A percentile compares a stretch with the other conserved stretches of the same genome.
Conservation (phyloP, 2,113 vertebrate species). For the Xerus inauris region DNA sequence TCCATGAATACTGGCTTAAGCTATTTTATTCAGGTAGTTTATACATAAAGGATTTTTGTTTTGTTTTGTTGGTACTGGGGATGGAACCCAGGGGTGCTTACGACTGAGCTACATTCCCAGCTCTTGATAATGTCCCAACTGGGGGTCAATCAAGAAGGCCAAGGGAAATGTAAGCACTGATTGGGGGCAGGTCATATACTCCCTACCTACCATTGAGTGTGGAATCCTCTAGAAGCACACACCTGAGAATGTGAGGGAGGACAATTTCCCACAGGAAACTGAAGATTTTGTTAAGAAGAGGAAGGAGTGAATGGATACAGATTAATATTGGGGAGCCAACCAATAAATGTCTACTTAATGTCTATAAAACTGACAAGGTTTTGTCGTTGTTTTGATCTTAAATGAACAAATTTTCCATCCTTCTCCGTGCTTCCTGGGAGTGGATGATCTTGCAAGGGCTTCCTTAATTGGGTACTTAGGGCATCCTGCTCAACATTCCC, state of each 20-base stretch:
- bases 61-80: too few species aligned
- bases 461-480: conserved; percentile 54
- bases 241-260: not conserved
- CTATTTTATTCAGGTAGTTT: not conserved
- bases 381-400: conserved; percentile 56
- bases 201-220: not conserved
- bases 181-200: not conserved
- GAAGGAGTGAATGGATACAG: not conserved
- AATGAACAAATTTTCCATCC: conserved; percentile 35
- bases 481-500: conserved; percentile 15
- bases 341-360: not conserved
- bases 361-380: not conserved
- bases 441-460: conserved; percentile 57
- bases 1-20: not conserved
- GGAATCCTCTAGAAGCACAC: not conserved
- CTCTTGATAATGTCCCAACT: not conserved
- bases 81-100: too few species aligned
- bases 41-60: not conserved
- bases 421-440: conserved; percentile 51
- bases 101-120: too few species aligned
- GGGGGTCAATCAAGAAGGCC: not conserved
- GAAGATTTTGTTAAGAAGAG: not conserved
- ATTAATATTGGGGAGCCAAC: not conserved
- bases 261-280: not conserved
- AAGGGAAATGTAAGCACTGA: not conserved